phyloP scores from a whole-genome alignment of 2,888 invertebrate genomes.

The Lepidochrysops patricia region DNA sequence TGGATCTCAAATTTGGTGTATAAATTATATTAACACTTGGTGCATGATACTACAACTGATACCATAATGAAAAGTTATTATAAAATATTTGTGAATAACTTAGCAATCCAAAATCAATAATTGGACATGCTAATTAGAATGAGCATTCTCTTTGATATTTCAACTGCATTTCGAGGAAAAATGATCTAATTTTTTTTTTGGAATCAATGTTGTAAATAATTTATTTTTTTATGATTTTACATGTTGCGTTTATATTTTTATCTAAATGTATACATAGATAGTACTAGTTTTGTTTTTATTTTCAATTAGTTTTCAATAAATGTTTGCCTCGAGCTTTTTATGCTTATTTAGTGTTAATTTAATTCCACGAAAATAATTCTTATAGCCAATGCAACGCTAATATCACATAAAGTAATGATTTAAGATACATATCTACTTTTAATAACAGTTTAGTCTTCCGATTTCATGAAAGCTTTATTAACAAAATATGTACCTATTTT shows the following conservation, averaged over 20 bases:
- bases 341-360: conserved; percentile 12
- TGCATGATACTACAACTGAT: background rate
- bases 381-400: background rate
- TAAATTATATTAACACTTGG: conserved; percentile 16
- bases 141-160: background rate
- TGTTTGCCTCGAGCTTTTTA: conserved; percentile 29
- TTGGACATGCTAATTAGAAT: background rate
- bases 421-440: conserved; percentile 10
- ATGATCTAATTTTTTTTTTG: background rate
- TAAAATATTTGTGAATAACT: background rate
- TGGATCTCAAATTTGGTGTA: conserved; percentile 54
- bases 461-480: conserved; percentile 1
- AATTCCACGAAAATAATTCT: background rate
- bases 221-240: conserved; percentile 56
- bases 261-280: conserved; percentile 41
- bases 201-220: conserved; percentile 45
- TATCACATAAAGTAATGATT: background rate
- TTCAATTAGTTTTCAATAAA: conserved; percentile 27
- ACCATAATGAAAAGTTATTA: too few relatives aligned
- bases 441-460: conserved; percentile 2
- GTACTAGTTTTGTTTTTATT: conserved; percentile 37
- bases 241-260: conserved; percentile 58
- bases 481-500: background rate
- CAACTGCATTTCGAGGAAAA: background rate
- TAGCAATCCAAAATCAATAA: background rate